phyloP scores from a whole-genome alignment of 2,797 vertebrate genomes.

The Pseudopleuronectes americanus region DNA sequence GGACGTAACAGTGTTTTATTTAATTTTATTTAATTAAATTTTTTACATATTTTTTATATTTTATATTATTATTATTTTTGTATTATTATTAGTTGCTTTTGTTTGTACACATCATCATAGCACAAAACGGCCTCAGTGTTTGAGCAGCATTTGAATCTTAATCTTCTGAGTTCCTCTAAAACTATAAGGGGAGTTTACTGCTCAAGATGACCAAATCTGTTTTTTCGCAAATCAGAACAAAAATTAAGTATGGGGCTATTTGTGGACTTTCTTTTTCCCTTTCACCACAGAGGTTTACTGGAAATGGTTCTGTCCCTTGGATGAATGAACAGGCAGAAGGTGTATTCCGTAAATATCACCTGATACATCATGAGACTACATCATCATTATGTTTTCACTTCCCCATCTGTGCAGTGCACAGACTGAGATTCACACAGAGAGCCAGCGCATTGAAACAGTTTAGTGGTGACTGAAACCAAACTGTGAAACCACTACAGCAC shows the following conservation, averaged over 20 bases:
- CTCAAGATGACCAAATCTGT: not conserved
- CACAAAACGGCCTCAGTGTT: not conserved
- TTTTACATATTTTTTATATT: too few relatives aligned
- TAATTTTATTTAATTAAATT: too few relatives aligned
- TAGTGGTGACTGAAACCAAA: conserved; percentile 1
- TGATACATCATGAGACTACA: not conserved
- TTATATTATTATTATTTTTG: too few relatives aligned
- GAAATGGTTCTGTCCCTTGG: too few relatives aligned
- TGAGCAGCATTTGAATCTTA: too few relatives aligned
- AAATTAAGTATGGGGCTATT: too few relatives aligned
- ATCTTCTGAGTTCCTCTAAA: not conserved
- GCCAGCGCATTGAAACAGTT: not conserved
- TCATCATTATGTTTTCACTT: conserved; percentile 34
- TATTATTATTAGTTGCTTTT: too few relatives aligned
- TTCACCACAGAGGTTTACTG: too few relatives aligned
- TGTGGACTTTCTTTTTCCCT: too few relatives aligned
- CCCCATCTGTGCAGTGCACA: conserved; percentile 19
- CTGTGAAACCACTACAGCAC: not conserved
- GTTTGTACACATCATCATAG: conserved; percentile 9
- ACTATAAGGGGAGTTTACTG: not conserved
- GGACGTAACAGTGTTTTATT: too few relatives aligned
- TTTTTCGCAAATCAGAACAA: not conserved
- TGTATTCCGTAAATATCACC: conserved; percentile 2
- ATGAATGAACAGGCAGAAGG: not conserved
- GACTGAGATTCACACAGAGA: not conserved